Evolutionary conservation across 37 sponge, comb jelly and placozoan genomes (phyloP), one percentile per base, ranked within the genome.

Genomic region (Cliona cf. orientalis): DNA sequence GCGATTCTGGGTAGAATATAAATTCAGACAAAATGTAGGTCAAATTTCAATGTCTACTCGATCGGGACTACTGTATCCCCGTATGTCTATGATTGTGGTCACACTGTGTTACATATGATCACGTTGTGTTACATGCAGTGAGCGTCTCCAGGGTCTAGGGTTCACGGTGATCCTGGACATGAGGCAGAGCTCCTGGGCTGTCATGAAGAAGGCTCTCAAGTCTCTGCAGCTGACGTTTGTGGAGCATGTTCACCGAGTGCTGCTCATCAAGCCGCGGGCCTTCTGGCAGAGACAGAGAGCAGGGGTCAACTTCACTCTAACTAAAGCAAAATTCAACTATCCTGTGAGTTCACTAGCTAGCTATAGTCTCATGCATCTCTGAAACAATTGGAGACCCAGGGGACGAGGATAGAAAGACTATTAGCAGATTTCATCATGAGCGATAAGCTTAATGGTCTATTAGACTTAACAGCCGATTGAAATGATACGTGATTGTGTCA

Each of bases 211-310:
- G 9, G 72, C 68, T 1, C 64, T 91, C 66, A 86, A 86, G 35
- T 35, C 78, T 5, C 60, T 91, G 14, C 86, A 86, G 76, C 49
- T 90, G 63, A 84, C 86, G 12, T 90, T 90, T 75, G 78, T 72
- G 23, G 85, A 90, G 39, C 81, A 90, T 43, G 58, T 85, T 23
- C 46, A 58, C 39, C 91, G 81, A 25, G 86, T 79, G 0, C 40
- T 85, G 28, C 62, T 90, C 25, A 39, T 90, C 61, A 90, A 80
- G 44, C 91, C 91, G 11, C 80, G 70, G 46, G 65, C 85, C 0
- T 61, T 90, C 76, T 84, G 85, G 91, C 75, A 85, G 77, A 46
- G 72, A 23, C 70, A 58, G 57, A 74, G 72, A 29, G 42, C 57
- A 0, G 66, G 84, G 0, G 34, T 81, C 39, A 66, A 32, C 28